Evolutionary conservation across 1,140 invertebrate species (phyloP), one percentile per base, ranked within the genome.

Genomic region (Drosophila pachea): DNA sequence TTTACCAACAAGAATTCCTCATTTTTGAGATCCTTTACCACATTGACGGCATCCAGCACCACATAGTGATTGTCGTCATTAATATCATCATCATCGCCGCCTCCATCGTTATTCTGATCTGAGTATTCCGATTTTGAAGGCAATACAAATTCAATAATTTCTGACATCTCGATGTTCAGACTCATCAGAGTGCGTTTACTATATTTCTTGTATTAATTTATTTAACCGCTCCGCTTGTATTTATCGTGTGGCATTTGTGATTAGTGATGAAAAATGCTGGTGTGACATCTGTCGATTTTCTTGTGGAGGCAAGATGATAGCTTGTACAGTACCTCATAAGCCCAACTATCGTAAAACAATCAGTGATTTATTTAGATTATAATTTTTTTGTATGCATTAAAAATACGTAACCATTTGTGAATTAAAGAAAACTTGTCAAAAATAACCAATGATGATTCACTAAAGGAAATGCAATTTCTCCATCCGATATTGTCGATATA

Each of bases 1-100:
- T 79, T 74, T 5, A 86, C 48, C n/a, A 86, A 58, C 0, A 79
- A 50, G 29, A 74, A 86, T 38, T 84, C 81, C 56, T 86, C 76
- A 35, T 65, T 64, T n/a, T 76, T 83, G 9, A 71, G 67, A 11
- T 68, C 60, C 29, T 72, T 45, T 0, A 50, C 67, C 2, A 61
- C 56, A 12, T 69, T 55, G 5, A 56, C 64, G 32, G 49, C 32
- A 55, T 84, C 78, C 48, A 83, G 14, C 2, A 83, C 73, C n/a
- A 83, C 81, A 54, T 76, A 83, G 36, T 73, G 73, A 58, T 68
- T 75, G 29, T 52, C 49, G 16, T 53, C 47, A 5, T 45, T 62
- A 7, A 35, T 29, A 32, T 52, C 81, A n/a, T 50, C 66, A 8
- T 61, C 63, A 7, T 68, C 52, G 16, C 43, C 73, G 35, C 43